Evolutionary conservation across 2,113 vertebrate species (phyloP).

Genomic region (Pao palembangensis): DNA sequence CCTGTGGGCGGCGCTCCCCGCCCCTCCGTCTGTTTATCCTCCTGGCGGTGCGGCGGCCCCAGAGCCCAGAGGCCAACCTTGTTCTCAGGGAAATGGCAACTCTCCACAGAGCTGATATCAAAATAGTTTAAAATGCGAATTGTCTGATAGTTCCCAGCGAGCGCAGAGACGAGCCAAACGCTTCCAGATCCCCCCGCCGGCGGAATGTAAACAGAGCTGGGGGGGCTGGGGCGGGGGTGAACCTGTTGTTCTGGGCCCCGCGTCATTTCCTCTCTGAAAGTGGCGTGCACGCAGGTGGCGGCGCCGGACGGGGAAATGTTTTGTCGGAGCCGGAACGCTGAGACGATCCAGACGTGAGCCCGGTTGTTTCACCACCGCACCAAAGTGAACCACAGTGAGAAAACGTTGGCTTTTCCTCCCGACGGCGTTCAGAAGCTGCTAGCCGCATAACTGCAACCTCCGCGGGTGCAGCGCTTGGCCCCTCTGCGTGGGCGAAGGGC

Average conservation of each 20-base stretch:
- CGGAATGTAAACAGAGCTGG: constrained; percentile 69
- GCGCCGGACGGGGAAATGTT: constrained; percentile 39
- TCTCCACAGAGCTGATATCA: constrained; percentile 77
- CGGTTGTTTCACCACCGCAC: constrained; percentile 11
- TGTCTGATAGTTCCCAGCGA: constrained; percentile 76
- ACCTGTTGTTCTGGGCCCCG: constrained; percentile 51
- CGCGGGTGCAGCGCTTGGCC: too few relatives aligned
- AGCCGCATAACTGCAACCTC: too few relatives aligned
- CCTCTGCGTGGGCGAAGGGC: too few relatives aligned
- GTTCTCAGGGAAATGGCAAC: constrained; percentile 74
- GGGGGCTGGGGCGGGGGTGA: constrained; percentile 23
- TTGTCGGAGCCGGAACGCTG: constrained; percentile 35
- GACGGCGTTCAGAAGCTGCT: not conserved
- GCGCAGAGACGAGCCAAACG: constrained; percentile 63
- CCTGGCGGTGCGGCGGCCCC: constrained; percentile 61
- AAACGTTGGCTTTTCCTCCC: constrained; percentile 8
- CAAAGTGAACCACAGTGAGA: constrained; percentile 28
- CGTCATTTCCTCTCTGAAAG: constrained; percentile 1
- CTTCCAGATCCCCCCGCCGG: constrained; percentile 71
- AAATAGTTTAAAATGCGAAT: constrained; percentile 75
- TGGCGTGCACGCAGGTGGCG: constrained; percentile 26
- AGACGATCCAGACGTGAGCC: constrained; percentile 29
- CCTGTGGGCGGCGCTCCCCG: too few relatives aligned
- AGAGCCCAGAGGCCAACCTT: constrained; percentile 67
- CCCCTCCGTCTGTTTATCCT: constrained; percentile 69